Evolutionary conservation across 2,888 invertebrate genomes (phyloP), one percentile per base, ranked within the genome.

Genomic region (Leptinotarsa juncta): DNA sequence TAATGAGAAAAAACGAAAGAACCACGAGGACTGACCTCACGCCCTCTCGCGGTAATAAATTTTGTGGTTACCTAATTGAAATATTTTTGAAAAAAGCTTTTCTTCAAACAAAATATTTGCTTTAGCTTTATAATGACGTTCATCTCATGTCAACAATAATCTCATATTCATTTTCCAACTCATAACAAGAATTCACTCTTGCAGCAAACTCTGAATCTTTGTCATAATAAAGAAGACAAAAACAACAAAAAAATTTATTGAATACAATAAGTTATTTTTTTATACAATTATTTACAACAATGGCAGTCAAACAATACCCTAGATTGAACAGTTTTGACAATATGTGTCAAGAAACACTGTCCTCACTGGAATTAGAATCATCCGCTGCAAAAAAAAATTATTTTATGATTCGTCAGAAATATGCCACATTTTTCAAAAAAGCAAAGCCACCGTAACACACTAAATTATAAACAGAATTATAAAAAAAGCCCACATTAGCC

Each of bases 301-400:
- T 32, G 62, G 42, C 62, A 62, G 62, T 62, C 62, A 62, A 62
- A 32, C n/a, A 62, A 32, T 32, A 32, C 18, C 62, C 62, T 62
- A n/a, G n/a, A 62, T 7, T 32, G 10, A 62, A 62, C n/a, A 62
- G 42, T 32, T 32, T 62, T n/a, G 62, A 62, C n/a, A 62, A 42
- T n/a, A 62, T 16, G n/a, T 62, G 62, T 62, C 62, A 62, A 42
- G 42, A 62, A 62, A 26, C 42, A 62, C 62, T 32, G n/a, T 62
- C 42, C 42, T 42, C 62, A 42, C 62, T 62, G 42, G 62, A 62
- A 62, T 42, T n/a, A 5, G 62, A 62, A 32, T 62, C 62, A 42
- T 42, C 62, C 62, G 26, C 62, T 62, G 62, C 16, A 62, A 62
- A 62, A 60, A n/a, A 60, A 60, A 62, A 42, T 16, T 32, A 32